Evolutionary conservation across 2,113 vertebrate genomes (phyloP).

Genomic region (Rattus rattus): DNA sequence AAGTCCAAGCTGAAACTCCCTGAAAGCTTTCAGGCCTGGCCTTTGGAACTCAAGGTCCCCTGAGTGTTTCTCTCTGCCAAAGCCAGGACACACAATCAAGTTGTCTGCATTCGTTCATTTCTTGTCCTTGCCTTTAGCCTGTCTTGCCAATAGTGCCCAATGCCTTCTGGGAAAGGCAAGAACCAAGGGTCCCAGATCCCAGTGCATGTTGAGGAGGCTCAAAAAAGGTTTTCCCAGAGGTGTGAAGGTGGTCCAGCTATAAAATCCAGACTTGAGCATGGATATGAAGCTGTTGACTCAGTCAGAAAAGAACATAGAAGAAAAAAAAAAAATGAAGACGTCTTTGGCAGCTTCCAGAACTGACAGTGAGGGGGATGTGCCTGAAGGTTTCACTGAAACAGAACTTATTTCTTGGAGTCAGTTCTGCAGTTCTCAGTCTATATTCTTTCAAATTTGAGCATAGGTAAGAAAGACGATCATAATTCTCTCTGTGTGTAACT

Average conservation of each 20-base stretch:
- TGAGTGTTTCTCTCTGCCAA: slow-evolving; percentile 1
- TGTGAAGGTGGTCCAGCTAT: background rate
- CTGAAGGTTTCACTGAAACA: background rate
- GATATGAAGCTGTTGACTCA: slow-evolving; percentile 39
- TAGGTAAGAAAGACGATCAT: background rate
- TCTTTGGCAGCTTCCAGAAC: background rate
- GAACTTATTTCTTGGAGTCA: background rate
- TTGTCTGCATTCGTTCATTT: slow-evolving; percentile 28
- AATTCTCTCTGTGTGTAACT: background rate
- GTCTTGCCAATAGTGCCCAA: background rate
- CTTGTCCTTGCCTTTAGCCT: background rate
- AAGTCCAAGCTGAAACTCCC: slow-evolving; percentile 56
- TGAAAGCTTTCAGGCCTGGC: slow-evolving; percentile 47
- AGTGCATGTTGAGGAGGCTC: background rate
- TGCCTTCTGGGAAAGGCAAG: slow-evolving; percentile 27
- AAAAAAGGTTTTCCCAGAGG: background rate
- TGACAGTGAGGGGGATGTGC: background rate
- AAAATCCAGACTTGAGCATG: slow-evolving; percentile 17
- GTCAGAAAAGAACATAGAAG: background rate
- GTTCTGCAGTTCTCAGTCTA: background rate
- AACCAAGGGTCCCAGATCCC: background rate
- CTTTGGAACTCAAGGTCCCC: slow-evolving; percentile 39
- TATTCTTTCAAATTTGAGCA: background rate
- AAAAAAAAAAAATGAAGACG: background rate
- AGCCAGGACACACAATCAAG: slow-evolving; percentile 45